A percentile compares a stretch with the other conserved stretches of the same genome.
Evolutionary conservation across 1,140 invertebrate species (phyloP).

Genomic region (Neodiprion fabricii): DNA sequence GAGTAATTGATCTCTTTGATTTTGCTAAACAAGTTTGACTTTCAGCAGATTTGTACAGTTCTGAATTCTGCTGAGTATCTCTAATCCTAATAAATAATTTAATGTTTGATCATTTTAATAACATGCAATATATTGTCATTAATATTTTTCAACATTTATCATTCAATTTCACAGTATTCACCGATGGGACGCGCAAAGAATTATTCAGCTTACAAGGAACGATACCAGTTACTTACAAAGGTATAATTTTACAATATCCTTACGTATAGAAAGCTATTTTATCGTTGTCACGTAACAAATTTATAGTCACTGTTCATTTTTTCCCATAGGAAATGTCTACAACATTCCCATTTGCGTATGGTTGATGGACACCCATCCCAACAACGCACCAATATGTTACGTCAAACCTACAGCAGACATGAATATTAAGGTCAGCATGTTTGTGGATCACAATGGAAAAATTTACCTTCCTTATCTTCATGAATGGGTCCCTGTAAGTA

Average conservation of each 20-base stretch:
- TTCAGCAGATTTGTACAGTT: background rate
- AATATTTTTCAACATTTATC: no score
- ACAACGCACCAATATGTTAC: slow-evolving; percentile 97
- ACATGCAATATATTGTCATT: background rate
- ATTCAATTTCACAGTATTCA: slow-evolving; percentile 76
- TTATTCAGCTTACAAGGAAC: slow-evolving; percentile 89
- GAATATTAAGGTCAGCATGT: slow-evolving; percentile 93
- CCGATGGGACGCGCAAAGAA: slow-evolving; percentile 85
- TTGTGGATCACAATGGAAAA: slow-evolving; percentile 95
- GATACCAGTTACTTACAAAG: slow-evolving; percentile 91
- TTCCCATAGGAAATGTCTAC: slow-evolving; percentile 76
- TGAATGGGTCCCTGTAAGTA: slow-evolving; percentile 88
- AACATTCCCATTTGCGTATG: slow-evolving; percentile 98
- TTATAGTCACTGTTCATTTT: slow-evolving; percentile 22
- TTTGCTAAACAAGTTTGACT: no score
- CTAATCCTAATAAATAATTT: slow-evolving; percentile 22
- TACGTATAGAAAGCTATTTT: slow-evolving; percentile 6
- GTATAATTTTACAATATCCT: slow-evolving; percentile 53
- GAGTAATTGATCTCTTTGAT: no score
- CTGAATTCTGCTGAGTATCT: background rate
- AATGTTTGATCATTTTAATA: slow-evolving; percentile 24
- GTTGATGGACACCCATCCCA: slow-evolving; percentile 96
- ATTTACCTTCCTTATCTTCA: slow-evolving; percentile 97
- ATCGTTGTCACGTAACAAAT: slow-evolving; percentile 11
- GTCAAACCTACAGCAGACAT: slow-evolving; percentile 96